Evolutionary conservation across 2,797 vertebrate species (phyloP).

Genomic region (Manis javanica): DNA sequence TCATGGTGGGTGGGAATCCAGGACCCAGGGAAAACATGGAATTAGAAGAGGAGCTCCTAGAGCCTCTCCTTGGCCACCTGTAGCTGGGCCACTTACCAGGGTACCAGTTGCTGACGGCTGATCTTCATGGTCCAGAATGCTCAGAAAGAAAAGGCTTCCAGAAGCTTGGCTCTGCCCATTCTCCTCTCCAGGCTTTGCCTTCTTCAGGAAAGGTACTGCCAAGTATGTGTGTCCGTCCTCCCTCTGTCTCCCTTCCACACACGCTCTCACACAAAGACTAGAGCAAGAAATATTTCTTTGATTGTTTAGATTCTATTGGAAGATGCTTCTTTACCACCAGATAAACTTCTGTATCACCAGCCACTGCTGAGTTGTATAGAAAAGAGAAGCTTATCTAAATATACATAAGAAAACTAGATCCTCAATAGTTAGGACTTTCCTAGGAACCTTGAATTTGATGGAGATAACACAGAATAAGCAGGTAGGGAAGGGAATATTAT

Average conservation of each 20-base stretch:
- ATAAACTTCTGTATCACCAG: not conserved
- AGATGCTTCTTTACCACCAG: not conserved
- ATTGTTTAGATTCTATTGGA: not conserved
- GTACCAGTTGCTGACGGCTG: not conserved
- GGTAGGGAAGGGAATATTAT: not conserved
- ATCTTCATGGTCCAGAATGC: not conserved
- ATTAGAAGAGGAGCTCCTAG: no score
- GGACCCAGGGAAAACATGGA: not conserved
- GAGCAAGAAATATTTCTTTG: not conserved
- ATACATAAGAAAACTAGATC: not conserved
- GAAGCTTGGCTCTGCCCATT: not conserved
- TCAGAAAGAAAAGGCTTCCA: not conserved
- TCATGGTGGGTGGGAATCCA: not conserved
- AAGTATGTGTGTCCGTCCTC: fast-evolving
- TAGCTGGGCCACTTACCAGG: not conserved
- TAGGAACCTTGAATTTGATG: not conserved
- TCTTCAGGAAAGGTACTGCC: not conserved
- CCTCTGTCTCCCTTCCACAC: not conserved
- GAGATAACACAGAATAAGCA: not conserved
- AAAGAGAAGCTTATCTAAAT: not conserved
- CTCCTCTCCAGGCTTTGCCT: not conserved
- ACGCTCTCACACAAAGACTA: not conserved
- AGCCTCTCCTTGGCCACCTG: not conserved
- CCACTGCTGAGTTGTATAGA: not conserved
- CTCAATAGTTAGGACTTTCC: no score